Evolutionary conservation across 2,888 invertebrate species (phyloP), one percentile per base, ranked within the genome.

Genomic region (Beris chalybata): DNA sequence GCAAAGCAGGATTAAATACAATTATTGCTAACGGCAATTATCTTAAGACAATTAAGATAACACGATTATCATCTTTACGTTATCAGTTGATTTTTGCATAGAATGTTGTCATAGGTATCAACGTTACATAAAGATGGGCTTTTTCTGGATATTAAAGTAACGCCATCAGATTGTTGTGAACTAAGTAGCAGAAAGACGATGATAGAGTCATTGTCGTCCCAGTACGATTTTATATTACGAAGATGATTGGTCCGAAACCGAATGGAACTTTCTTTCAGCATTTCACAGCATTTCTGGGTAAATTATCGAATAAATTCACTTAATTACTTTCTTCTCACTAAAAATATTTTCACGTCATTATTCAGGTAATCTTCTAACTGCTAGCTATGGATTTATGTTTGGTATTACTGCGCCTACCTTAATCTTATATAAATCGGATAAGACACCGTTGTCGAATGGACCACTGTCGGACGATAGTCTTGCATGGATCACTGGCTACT

Each of bases 351-450:
- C 56, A 9, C 9, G 32, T 15, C 22, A 4, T 15, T 45, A 47
- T 67, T 4, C 56, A 78, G 78, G 78, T 11, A 74, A 73, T 61
- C 66, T 78, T 63, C 66, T 77, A n/a, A 76, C 74, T 50, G 70
- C 79, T n/a, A 79, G 78, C 15, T 78, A 77, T 70, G 78, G 78
- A 5, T 58, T 78, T 0, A 73, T 77, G 65, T 77, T 78, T 64
- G 78, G 78, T 50, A 74, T 79, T 0, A 77, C 79, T 0, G 76
- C 79, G 4, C 73, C 76, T 0, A 75, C 77, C 52, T 72, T 75
- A 65, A 13, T 68, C 2, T 69, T 76, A 9, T 78, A 79, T 64
- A 76, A 78, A 63, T 74, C 75, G 7, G 11, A 56, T 3, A 58
- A 70, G 1, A 75, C 76, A 0, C 78, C 79, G 0, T 66, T 79